Conservation (phyloP, 2,888 invertebrate species). For the Lutraria lutraria region DNA sequence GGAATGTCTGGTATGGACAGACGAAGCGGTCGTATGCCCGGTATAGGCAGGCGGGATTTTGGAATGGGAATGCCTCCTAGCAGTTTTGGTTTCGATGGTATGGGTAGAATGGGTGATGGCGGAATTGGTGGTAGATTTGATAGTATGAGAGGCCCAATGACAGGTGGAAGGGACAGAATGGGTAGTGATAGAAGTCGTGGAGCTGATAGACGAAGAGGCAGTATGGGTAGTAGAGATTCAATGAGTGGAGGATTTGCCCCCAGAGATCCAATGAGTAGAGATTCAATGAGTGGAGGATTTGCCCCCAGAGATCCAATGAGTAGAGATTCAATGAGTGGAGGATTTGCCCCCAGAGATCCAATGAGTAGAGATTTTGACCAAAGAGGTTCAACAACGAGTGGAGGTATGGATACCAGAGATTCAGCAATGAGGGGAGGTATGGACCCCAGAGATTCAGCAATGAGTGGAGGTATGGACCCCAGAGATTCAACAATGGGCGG, state of each 20-base stretch:
- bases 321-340: not conserved
- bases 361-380: not conserved
- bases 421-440: not conserved
- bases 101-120: not conserved
- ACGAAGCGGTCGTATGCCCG: not conserved
- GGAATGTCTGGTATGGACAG: not conserved
- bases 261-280: not conserved
- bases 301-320: not conserved
- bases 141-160: not conserved
- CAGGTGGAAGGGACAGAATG: not conserved
- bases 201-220: not conserved
- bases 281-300: not conserved
- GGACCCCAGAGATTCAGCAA: not conserved
- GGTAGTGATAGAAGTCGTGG: not conserved
- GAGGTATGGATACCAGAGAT: not conserved
- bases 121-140: not conserved
- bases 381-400: not conserved
- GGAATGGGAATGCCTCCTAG: not conserved
- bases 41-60: constrained; percentile 17
- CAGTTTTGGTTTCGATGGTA: not conserved
- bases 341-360: not conserved
- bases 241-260: not conserved
- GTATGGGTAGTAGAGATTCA: not conserved
- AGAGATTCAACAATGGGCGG: not conserved
- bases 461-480: not conserved